Percentiles rank a stretch among this genome's conserved stretches.
These are phyloP conservation scores for Aspidapion aeneum DNA, from an alignment of 2,888 invertebrate species.

Conservation along the genomic window DNA sequence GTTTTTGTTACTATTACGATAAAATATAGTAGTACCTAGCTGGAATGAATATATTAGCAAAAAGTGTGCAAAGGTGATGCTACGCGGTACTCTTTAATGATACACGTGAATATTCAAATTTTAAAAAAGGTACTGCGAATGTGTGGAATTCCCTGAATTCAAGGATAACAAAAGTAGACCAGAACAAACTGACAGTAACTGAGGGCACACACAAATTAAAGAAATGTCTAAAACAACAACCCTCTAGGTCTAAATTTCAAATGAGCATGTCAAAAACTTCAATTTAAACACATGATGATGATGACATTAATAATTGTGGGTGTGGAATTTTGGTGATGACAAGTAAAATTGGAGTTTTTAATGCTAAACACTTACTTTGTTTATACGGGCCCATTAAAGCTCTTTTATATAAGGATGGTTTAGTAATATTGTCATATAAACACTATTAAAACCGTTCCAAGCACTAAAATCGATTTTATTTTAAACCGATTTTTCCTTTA, in stretches of 20 bases:
- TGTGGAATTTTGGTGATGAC: background rate
- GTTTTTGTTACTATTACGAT: no score
- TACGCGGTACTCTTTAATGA: constrained; percentile 38
- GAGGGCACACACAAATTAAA: constrained; percentile 25
- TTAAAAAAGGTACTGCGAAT: constrained; percentile 36
- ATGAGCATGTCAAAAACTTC: background rate
- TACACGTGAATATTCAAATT: constrained; percentile 38
- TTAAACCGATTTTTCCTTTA: no score
- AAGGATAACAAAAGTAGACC: background rate
- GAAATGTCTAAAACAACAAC: constrained; percentile 26
- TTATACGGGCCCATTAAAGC: no score
- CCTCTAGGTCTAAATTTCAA: background rate
- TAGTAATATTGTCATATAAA: no score
- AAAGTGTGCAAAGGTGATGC: constrained; percentile 39
- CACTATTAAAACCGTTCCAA: no score
- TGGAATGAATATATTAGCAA: constrained; percentile 45
- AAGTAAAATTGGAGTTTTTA: no score
- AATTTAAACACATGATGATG: background rate
- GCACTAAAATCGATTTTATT: no score
- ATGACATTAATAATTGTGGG: background rate
- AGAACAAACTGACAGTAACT: constrained; percentile 13
- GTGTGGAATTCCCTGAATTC: constrained; percentile 20
- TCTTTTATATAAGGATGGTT: no score
- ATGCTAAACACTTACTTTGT: no score
- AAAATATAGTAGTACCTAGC: no score